Conservation (phyloP, 2,113 vertebrate species). For the Cyphomyrus plagiostoma region DNA sequence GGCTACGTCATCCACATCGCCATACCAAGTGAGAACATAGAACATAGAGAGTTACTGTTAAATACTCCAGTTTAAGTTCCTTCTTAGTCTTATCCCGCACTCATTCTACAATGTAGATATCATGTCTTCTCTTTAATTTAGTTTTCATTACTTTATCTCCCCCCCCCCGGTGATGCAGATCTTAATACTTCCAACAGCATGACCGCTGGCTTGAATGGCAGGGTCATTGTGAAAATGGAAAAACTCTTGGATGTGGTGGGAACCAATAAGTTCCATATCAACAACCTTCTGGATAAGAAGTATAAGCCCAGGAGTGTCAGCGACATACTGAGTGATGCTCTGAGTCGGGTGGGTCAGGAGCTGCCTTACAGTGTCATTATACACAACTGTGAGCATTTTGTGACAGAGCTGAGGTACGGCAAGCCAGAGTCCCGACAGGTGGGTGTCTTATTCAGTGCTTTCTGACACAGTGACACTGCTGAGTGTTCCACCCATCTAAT, state of each 20-base stretch:
- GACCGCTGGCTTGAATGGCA: constrained; percentile 61
- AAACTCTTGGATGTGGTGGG: constrained; percentile 53
- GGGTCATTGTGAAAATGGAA: constrained; percentile 64
- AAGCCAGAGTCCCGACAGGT: neutral
- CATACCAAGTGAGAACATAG: constrained; percentile 55
- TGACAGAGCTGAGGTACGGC: too few relatives aligned
- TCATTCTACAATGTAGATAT: neutral
- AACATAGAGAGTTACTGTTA: neutral
- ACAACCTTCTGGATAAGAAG: constrained; percentile 58
- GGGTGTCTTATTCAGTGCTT: neutral
- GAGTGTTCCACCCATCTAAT: too few relatives aligned
- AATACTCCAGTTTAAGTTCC: neutral
- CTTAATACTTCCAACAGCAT: constrained; percentile 50
- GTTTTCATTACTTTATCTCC: too few relatives aligned
- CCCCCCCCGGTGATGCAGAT: constrained; percentile 45
- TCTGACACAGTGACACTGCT: neutral
- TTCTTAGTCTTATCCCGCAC: neutral
- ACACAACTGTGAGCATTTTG: constrained; percentile 35
- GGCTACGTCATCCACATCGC: constrained; percentile 73
- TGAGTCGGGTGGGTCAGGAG: too few relatives aligned
- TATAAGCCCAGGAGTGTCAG: constrained; percentile 31
- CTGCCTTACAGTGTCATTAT: constrained; percentile 46
- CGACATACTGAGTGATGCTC: constrained; percentile 49
- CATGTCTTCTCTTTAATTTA: neutral
- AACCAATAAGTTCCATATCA: constrained; percentile 44